Conservation (phyloP, 2,113 vertebrate species). For the Ammodytes marinus region DNA sequence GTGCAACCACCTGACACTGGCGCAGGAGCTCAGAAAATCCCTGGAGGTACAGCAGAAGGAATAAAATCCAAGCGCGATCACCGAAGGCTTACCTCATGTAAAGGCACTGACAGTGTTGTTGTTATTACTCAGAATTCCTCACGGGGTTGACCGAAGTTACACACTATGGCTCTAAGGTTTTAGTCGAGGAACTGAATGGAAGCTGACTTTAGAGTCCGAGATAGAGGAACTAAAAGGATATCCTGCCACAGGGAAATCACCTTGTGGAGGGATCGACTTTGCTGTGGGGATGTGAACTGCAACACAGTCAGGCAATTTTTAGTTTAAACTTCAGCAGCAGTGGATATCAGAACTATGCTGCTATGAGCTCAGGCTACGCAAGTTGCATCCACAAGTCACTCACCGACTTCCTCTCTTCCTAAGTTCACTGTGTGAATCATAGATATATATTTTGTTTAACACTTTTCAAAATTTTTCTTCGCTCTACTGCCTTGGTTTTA, state of each 20-base stretch:
- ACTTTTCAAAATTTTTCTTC: not conserved
- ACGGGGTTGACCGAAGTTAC: too few species aligned
- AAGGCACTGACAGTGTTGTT: too few species aligned
- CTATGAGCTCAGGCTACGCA: conserved; percentile 1
- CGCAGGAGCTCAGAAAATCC: too few species aligned
- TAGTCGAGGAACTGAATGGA: conserved; percentile 1
- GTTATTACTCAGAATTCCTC: too few species aligned
- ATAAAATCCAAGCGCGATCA: too few species aligned
- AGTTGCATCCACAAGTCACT: conserved; percentile 9
- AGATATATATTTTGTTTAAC: not conserved
- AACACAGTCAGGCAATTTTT: conserved; percentile 39
- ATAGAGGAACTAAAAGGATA: conserved; percentile 9
- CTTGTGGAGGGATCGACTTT: conserved; percentile 4
- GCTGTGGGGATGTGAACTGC: conserved; percentile 11
- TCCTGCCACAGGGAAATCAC: conserved; percentile 29
- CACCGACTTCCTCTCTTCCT: not conserved
- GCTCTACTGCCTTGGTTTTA: not conserved
- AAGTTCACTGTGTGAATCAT: not conserved
- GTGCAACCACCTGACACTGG: too few species aligned
- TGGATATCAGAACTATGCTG: not conserved
- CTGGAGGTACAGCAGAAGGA: too few species aligned
- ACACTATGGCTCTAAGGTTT: not conserved
- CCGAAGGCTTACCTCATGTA: too few species aligned
- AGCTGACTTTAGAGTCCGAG: conserved; percentile 6
- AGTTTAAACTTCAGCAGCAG: conserved; percentile 27